Base-by-base conservation (phyloP, 2,113 vertebrate genomes). In the Urocynchramus pylzowi region DNA sequence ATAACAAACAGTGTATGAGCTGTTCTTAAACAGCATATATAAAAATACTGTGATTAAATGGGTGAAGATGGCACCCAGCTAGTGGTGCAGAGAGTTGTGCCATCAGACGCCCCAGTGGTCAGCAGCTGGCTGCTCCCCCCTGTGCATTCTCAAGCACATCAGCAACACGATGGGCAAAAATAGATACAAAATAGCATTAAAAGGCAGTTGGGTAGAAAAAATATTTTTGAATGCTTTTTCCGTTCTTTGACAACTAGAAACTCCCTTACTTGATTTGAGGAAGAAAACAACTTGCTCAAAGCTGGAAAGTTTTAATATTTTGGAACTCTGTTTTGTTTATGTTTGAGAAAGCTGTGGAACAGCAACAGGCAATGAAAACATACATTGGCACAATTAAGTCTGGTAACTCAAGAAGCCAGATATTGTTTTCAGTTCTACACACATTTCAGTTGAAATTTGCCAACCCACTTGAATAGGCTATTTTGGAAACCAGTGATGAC, bases 361-460 rank as follows among this genome's bases (percentile, higher is more conserved):
- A 95, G 95, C 96, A 95, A 87, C 91, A 90, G 59, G 94, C 95
- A 94, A 83, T 94, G 96, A 96, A 96, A 96, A 85, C 93, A 95
- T 95, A 94, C 52, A 87, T 91, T 97, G 96, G 93, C 96, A 97
- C 77, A 94, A 93, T 97, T 84, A 95, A 84, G 64, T 82, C 73
- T 87, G 73, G 95, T 96, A 97, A 95, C 88, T 92, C 84, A 96
- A 94, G 89, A 94, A 93, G 95, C 92, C 96, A 96, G 74, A 93
- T 95, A 96, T 97, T 97, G 90, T 93, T 94, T 93, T 89, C 89
- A 92, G 85, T 89, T 92, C 86, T 95, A 73, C 81, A 95, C 87
- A 81, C 16, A 95, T 71, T 88, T 89, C 63, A 88, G 60, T 24
- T 76, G 52, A 89, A 96, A 86, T 96, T 92, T 92, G 90, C 90